Base-by-base conservation (phyloP, 2,113 vertebrate genomes). In the Alethe castanea region DNA sequence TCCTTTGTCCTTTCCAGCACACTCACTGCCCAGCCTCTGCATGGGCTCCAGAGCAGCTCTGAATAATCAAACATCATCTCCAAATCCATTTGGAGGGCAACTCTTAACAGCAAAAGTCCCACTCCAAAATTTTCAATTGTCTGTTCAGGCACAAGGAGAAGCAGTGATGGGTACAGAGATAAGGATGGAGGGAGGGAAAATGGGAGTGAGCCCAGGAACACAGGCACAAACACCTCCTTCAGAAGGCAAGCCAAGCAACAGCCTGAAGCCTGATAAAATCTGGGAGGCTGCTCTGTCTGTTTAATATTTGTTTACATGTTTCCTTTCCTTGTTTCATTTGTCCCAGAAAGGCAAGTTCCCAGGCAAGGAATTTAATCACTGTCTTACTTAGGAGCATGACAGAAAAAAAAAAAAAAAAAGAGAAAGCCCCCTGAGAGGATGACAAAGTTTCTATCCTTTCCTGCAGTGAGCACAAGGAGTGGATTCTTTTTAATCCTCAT, bases 221-320 rank as follows among this genome's bases (percentile, higher is more conserved):
- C 19, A 80, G 25, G 28, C 72, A 88, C 1, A 3, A 29, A 7
- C 6, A 29, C 26, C 50, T 87, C 57, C 50, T 86, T 91, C 83
- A 66, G 74, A 61, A 92, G 38, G 59, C 40, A 86, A 86, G 40
- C 26, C 76, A 86, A 77, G 56, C 38, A 91, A n/a, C 72, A 86
- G 64, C 92, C 81, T 61, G 38, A 60, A 91, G 91, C 60, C 83
- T 66, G 44, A 78, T 71, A 92, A 85, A 92, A 80, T 91, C 67
- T 59, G 26, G 44, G 83, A 90, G 62, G 45, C 40, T 86, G 81
- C 25, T 60, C 70, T 74, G 38, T 28, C 67, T 81, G 25, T 69
- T 90, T 91, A 80, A 70, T 92, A 67, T 86, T 77, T 95, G 93
- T 91, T 95, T 95, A 94, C 74, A 77, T 60, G 50, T 71, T 96